Base-by-base conservation (phyloP, 2,797 vertebrate species). In the Galaxias olidus region DNA sequence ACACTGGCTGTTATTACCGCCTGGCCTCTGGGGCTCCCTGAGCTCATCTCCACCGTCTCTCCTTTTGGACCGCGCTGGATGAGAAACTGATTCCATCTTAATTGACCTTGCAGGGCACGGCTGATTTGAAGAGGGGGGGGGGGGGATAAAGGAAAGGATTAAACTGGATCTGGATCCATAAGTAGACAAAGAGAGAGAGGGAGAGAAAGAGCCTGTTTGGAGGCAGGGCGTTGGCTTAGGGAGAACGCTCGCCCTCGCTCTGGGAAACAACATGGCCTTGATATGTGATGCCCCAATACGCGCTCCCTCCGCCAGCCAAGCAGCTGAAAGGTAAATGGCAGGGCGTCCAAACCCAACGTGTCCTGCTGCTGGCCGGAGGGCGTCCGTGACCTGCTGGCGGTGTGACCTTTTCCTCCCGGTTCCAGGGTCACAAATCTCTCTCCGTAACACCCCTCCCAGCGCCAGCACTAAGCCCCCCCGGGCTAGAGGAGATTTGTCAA, bases 281-380 rank as follows among this genome's bases (percentile, higher is more conserved):
- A 76, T 73, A 84, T 81, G 74, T 79, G 77, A 74, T 48, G 76
- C 76, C 76, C 84, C 61, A 87, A 87, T n/a, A 87, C 79, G 68
- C 65, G 61, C 55, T 72, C 63, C 63, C 63, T 55, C 72, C 74
- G 72, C 71, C 69, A 80, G 72, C 63, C 50, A 57, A 71, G 70
- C 77, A 69, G 59, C 59, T 55, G 63, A 69, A 69, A 50, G 65
- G 47, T 48, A 53, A 61, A 49, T 30, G 41, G 57, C 59, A 68
- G 40, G 1, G 42, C 42, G 71, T 72, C 65, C 69, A 71, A n/a
- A n/a, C n/a, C n/a, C n/a, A n/a, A n/a, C n/a, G n/a, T n/a, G n/a
- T n/a, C n/a, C n/a, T n/a, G 30, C 49, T 53, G 76, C 66, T 60
- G 54, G 81, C 86, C 71, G 19, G 20, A 78, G 85, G 82, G 65